Evolutionary conservation across 2,888 invertebrate species (phyloP), one percentile per base, ranked within the genome.

Genomic region (Hemaris fuciformis): DNA sequence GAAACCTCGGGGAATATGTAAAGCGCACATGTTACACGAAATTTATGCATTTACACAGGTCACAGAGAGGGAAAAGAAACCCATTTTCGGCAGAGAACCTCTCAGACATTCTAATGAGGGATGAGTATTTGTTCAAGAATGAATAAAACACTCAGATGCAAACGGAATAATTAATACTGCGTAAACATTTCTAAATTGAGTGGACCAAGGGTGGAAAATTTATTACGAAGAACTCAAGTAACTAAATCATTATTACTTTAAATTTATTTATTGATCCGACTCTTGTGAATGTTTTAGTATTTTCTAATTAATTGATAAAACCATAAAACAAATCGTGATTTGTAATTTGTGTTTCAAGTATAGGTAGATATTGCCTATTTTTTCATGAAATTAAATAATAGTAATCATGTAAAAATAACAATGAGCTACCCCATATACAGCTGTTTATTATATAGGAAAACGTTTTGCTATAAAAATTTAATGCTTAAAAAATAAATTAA

Each of bases 91-190:
- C 72, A 72, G 75, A 70, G 66, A 80, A 76, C 80, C 84, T 82
- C 84, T 85, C 84, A 85, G 85, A 85, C 84, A 86, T 85, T 85
- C 81, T 86, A 86, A 86, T 86, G 85, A 86, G 85, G 75, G 38
- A 66, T 71, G 74, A 69, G 75, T 79, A 73, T 79, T 80, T 80
- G 76, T 76, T 71, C 75, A 74, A 76, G 76, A 78, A 77, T 72
- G 66, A 68, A 64, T 68, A 63, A 71, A 70, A 72, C 67, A 68
- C 67, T 74, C 63, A 65, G 66, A 68, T 66, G 34, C 58, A 63
- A 62, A 23, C 46, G 41, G 61, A 53, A 60, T 64, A 57, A 45
- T 61, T 57, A 61, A 57, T 57, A 45, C 10, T 43, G 20, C 42
- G 59, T 59, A 59, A 59, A 43, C 43, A 43, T 43, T 43, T 27